phyloP scores from a whole-genome alignment of 2,797 vertebrate species.

The Lagorchestes hirsutus region DNA sequence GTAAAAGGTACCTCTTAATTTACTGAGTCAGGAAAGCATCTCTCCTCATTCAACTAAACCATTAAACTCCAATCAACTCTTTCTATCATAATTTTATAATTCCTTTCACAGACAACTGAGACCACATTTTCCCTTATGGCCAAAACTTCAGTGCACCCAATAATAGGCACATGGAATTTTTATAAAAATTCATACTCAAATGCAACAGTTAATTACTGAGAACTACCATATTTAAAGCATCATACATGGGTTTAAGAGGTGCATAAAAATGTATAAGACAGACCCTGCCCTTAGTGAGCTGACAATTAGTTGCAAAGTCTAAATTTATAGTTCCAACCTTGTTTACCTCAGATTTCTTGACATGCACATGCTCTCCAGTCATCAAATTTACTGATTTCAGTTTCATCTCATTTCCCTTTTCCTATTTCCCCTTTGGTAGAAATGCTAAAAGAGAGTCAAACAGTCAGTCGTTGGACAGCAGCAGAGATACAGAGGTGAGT shows the following conservation, averaged over 20 bases:
- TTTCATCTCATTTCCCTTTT: constrained; percentile 7
- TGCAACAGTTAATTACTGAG: constrained; percentile 35
- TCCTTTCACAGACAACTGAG: background rate
- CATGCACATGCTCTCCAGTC: background rate
- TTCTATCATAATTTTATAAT: background rate
- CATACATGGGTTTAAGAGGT: background rate
- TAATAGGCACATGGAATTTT: background rate
- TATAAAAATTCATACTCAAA: constrained; percentile 40
- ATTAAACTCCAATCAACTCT: background rate
- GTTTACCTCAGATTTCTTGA: constrained; percentile 1
- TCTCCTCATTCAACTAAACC: background rate
- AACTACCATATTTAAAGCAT: constrained; percentile 18
- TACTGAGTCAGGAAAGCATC: background rate
- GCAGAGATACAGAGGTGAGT: constrained; percentile 17
- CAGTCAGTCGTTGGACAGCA: constrained; percentile 12
- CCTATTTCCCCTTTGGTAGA: constrained; percentile 25
- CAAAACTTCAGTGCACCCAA: background rate
- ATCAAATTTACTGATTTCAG: constrained; percentile 34
- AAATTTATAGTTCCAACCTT: constrained; percentile 21
- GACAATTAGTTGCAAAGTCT: constrained; percentile 6
- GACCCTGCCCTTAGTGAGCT: background rate
- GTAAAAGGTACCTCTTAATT: background rate
- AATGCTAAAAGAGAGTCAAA: constrained; percentile 4
- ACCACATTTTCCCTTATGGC: background rate
- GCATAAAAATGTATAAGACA: constrained; percentile 27